Base-by-base conservation (phyloP, 2,888 invertebrate species). In the Hybos culiciformis region DNA sequence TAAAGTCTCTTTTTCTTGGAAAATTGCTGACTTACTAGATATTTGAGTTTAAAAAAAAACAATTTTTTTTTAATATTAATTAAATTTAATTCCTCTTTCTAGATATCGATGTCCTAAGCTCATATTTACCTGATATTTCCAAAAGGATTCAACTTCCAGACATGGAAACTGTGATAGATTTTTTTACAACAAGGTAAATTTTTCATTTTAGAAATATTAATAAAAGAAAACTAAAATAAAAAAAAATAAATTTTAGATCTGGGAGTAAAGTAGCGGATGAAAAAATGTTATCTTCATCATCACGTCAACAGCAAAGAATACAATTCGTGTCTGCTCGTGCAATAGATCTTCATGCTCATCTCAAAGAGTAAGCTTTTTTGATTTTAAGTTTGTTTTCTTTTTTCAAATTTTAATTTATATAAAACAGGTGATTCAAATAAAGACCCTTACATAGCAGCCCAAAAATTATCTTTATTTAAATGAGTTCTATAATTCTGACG, bases 151-250 rank as follows among this genome's bases (percentile, higher is more conserved):
- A 78, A 3, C 66, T 72, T 45, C 80, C 81, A 37, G 80, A 85
- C 59, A 74, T 82, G 70, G 73, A 75, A 37, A 67, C 72, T 39
- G 76, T 81, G 42, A 77, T 81, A 41, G 77, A 80, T 56, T 83
- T 84, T 62, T 84, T 85, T 59, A 68, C 70, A 38, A 74, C 77
- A 37, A 77, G 72, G 72, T 72, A 48, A 39, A 56, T 41, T 24
- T 32, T 33, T n/a, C n/a, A n/a, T n/a, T n/a, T n/a, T n/a, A n/a
- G n/a, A n/a, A n/a, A n/a, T n/a, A n/a, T n/a, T n/a, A n/a, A n/a
- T n/a, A n/a, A n/a, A n/a, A n/a, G n/a, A n/a, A n/a, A n/a, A n/a
- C 11, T 18, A 3, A 14, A 2, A 17, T 17, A 6, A 17, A 32
- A 32, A 32, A 17, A 32, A 9, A 31, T 12, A 9, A 31, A 14